These are phyloP conservation scores for Crotalus tigris DNA, from an alignment of 2,113 vertebrate genomes.

Conservation along the genomic window DNA sequence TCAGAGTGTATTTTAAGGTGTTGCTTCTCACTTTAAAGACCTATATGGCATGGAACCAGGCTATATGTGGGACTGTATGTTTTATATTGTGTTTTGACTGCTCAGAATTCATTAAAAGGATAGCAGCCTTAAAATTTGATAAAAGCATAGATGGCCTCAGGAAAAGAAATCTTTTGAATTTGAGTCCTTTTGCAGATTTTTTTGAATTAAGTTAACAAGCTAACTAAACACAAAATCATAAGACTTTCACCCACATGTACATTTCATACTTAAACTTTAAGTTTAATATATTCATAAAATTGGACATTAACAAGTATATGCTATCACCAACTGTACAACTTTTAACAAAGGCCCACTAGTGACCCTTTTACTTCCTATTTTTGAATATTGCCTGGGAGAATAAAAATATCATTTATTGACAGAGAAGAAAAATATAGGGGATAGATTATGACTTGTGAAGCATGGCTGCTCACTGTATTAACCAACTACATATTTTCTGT, in stretches of 20 bases:
- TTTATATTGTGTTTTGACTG: background rate
- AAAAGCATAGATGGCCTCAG: background rate
- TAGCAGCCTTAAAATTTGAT: background rate
- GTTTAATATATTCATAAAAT: background rate
- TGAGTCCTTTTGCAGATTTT: background rate
- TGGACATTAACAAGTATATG: background rate
- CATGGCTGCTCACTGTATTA: background rate
- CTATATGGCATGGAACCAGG: background rate
- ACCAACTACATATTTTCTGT: background rate
- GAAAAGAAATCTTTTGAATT: background rate
- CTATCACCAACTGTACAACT: background rate
- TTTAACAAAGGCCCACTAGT: background rate
- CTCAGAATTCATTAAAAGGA: background rate
- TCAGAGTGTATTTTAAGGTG: background rate
- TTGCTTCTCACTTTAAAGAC: background rate
- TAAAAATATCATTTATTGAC: background rate
- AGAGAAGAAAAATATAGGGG: background rate
- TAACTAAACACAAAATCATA: background rate
- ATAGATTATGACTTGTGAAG: background rate
- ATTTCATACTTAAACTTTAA: background rate
- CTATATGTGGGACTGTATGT: background rate
- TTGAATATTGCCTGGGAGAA: background rate
- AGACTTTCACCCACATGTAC: background rate
- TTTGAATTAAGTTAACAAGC: background rate
- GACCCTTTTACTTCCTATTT: background rate